Base-by-base conservation (phyloP, 2,113 vertebrate species). In the Lipotes vexillifer region DNA sequence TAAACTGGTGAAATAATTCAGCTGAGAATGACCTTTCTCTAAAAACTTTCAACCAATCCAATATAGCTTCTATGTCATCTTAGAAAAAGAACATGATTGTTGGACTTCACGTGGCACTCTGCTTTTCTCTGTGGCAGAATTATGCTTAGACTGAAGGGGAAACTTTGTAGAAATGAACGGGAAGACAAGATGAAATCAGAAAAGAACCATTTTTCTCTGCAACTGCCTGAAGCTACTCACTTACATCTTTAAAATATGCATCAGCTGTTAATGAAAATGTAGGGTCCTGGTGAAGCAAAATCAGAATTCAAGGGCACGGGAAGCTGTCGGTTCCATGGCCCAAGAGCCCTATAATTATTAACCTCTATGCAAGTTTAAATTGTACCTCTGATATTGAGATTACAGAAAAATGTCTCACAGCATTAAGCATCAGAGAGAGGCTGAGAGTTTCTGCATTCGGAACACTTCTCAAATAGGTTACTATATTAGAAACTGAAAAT, bases 1-100 rank as follows among this genome's bases (percentile, higher is more conserved):
- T 98, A 97, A 97, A 91, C 96, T 96, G 96, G 93, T 87, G 93
- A 96, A 96, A 97, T 74, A 96, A 97, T 93, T 84, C 52, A 97
- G 68, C 87, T 82, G 89, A 93, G 90, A 98, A 97, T 83, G 78
- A 33, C 91, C 89, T 61, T 94, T 68, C 93, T 94, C 93, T 77
- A 85, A 68, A 97, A 97, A 92, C 75, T 93, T 98, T 82, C 65
- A 75, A 20, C 72, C 88, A 69, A 84, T 33, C 49, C 21, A 78
- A 86, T n/a, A 49, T 0, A 8, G 31, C 68, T 20, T 81, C 29
- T 93, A 31, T 81, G 5, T 94, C 85, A 68, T 55, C 83, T 5
- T 84, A 94, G 90, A 97, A 46, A 41, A 92, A 97, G 90, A 25
- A 63, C 86, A 38, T 4, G 0, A 0, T 52, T 95, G 52, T 1